These are phyloP conservation scores for Choreutis nemorana DNA, from an alignment of 2,888 invertebrate species.

Conservation along the genomic window DNA sequence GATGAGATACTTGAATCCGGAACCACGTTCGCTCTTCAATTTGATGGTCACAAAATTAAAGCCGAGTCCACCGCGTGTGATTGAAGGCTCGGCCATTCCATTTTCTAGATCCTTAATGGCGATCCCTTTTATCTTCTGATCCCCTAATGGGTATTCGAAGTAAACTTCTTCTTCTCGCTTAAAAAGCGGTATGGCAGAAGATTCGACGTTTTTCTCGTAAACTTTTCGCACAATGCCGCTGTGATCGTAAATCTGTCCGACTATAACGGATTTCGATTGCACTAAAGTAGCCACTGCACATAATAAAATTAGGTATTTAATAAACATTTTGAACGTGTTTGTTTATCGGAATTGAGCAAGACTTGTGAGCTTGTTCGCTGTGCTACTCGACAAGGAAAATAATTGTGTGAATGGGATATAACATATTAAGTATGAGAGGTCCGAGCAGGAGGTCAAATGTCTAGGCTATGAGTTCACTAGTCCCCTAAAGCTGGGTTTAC, in stretches of 20 bases:
- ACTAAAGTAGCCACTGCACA: slow-evolving; percentile 19
- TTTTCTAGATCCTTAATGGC: slow-evolving; percentile 49
- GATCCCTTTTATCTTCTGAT: slow-evolving; percentile 48
- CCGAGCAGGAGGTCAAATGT: slow-evolving; percentile 18
- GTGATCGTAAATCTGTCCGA: slow-evolving; percentile 36
- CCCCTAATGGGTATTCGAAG: slow-evolving; percentile 31
- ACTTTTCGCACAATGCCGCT: slow-evolving; percentile 30
- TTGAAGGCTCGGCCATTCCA: slow-evolving; percentile 38
- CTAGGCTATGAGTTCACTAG: too few species aligned
- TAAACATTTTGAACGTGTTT: slow-evolving; percentile 19
- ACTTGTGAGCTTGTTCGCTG: neutral
- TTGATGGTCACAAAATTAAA: slow-evolving; percentile 43
- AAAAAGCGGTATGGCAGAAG: slow-evolving; percentile 25
- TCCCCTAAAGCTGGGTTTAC: slow-evolving; percentile 7
- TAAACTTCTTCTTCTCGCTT: slow-evolving; percentile 33
- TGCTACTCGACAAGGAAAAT: slow-evolving; percentile 5
- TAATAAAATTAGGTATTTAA: slow-evolving; percentile 21
- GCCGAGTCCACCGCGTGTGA: slow-evolving; percentile 46
- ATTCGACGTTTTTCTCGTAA: slow-evolving; percentile 25
- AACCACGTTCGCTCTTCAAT: slow-evolving; percentile 47
- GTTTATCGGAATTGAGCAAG: neutral
- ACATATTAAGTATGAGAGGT: slow-evolving; percentile 1
- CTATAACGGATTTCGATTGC: slow-evolving; percentile 28
- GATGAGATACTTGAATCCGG: slow-evolving; percentile 37
- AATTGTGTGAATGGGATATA: slow-evolving; percentile 7